Evolutionary conservation across 1,140 invertebrate genomes (phyloP), one percentile per base, ranked within the genome.

Genomic region (Drosophila pseudoobscura): DNA sequence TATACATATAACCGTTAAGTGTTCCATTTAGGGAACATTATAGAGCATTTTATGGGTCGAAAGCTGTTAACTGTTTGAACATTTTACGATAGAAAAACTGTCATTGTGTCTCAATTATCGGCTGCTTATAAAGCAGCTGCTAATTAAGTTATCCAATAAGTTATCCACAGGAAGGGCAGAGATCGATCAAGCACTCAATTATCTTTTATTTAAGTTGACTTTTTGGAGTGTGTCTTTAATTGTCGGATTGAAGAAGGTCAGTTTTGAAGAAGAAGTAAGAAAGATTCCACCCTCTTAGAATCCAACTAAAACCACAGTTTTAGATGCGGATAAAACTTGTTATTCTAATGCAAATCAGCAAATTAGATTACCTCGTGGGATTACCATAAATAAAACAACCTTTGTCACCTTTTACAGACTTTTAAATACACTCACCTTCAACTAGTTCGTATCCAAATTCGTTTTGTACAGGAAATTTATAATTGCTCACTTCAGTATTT

Each of bases 401-500:
- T 65, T 35, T 66, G 46, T 29, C 50, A 66, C 39, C 35, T 8
- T 47, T 46, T 49, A 59, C 24, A 57, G 31, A 39, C n/a, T 11
- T 22, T 20, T 0, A 47, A 17, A 3, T 7, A 11, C 9, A 26
- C 65, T 71, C 47, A 71, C 68, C 68, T 71, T 71, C 47, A 51
- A 43, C 15, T 46, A 53, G 45, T 69, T 35, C 24, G 24, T 51
- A 47, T n/a, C 66, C 55, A 13, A 59, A 45, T 71, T 58, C 22
- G 31, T 7, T 11, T 39, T 22, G 54, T 31, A 50, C 39, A 59
- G 65, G 65, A 59, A 70, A 71, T 41, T 71, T 71, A 47, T 70
- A 71, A 71, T 71, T 50, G 65, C 52, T 71, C 65, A 71, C 47
- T 60, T 53, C 6, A 11, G 35, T 4, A 11, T 11, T 35, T 35